Base-by-base conservation (phyloP, 2,888 invertebrate species). In the Agrotis ipsilon region DNA sequence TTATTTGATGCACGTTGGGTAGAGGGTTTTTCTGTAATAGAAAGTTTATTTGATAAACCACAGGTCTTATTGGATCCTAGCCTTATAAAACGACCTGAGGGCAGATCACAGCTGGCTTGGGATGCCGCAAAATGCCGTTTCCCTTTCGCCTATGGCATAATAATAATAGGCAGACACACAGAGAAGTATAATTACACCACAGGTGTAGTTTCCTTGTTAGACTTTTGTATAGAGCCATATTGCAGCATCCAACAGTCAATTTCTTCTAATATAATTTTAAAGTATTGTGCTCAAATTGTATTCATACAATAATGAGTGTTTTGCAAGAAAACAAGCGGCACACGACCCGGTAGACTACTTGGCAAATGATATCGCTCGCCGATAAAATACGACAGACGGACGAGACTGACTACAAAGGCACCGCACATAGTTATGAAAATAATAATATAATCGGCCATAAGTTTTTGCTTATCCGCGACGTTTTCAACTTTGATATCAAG, bases 1-100 rank as follows among this genome's bases (percentile, higher is more conserved):
- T 96, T 83, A 96, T 96, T 88, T 95, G 92, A 74, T 93, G 90
- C 24, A 96, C 92, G 77, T 96, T 95, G 2, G 93, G 78, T 14
- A 93, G 92, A 59, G 92, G 90, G 54, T 91, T 91, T 93, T 94
- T 96, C 96, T 96, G 93, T 51, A 93, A 94, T 70, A 61, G 45
- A 68, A 55, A 19, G 24, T 14, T n/a, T 43, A 16, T 14, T 24
- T 72, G 7, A 39, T 59, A 32, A 19, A n/a, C 21, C 16, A 6
- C 7, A 1, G 5, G 16, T 51, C 24, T 11, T 2, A n/a, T 21
- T 2, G n/a, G 69, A 46, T 19, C 5, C 19, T 64, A 3, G 32
- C 43, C 43, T 9, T 14, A 27, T 48, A 48, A 19, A 19, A 27
- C 18, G 1, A 69, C 14, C 7, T 32, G 18, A 49, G 16, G 18